Percentiles rank a stretch among this genome's conserved stretches.
phyloP scores from a whole-genome alignment of 2,888 invertebrate genomes.

The Deroplatys truncata region DNA sequence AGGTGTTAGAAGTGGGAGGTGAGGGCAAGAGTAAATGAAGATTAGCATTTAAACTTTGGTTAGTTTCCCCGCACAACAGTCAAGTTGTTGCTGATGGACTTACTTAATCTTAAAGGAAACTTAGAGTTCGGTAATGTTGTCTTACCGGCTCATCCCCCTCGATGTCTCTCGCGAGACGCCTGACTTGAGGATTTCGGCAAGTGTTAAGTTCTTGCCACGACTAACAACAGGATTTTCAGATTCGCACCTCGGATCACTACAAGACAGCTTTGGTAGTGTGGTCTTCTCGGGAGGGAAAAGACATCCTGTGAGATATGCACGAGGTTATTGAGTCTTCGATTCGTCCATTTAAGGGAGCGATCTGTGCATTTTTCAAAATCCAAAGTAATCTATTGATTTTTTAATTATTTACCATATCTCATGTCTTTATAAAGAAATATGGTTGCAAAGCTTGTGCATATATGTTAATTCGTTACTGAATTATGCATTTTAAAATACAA shows the following conservation, averaged over 20 bases:
- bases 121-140: slow-evolving; percentile 15
- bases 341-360: too few species aligned
- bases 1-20: background rate
- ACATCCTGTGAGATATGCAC: too few species aligned
- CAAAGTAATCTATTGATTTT: too few species aligned
- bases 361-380: too few species aligned
- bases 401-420: too few species aligned
- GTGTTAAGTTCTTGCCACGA: background rate
- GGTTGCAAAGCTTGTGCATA: too few species aligned
- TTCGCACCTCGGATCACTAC: background rate
- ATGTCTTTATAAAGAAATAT: too few species aligned
- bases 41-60: slow-evolving; percentile 16
- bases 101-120: slow-evolving; percentile 17
- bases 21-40: background rate
- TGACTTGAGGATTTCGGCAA: background rate
- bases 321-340: too few species aligned
- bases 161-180: background rate
- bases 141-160: slow-evolving; percentile 8
- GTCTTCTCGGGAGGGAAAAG: too few species aligned
- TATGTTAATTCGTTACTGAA: too few species aligned
- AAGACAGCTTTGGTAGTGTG: background rate
- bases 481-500: too few species aligned
- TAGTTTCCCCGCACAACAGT: background rate
- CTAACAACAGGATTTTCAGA: background rate
- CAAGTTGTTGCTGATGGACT: slow-evolving; percentile 15